Base-by-base conservation (phyloP, 2,113 vertebrate genomes). In the Catagonus wagneri region DNA sequence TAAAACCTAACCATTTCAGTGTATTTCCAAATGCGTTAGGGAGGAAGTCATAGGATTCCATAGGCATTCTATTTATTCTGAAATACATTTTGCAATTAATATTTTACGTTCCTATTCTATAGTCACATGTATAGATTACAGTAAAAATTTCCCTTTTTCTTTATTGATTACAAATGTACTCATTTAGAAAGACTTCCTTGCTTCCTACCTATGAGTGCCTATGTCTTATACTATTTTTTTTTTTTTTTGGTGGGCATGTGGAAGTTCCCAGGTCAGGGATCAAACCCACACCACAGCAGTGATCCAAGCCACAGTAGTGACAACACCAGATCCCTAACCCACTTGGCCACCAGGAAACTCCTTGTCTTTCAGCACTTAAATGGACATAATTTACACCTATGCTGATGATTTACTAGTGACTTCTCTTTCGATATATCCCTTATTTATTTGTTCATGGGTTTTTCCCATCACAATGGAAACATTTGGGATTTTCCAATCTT, bases 401-500 rank as follows among this genome's bases (percentile, higher is more conserved):
- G n/a, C 32, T 79, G 25, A 80, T 83, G 81, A 89, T 50, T 83
- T 96, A 69, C 83, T 95, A 96, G 63, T 96, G 83, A 90, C 44
- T 89, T 86, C 34, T 95, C 3, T 92, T 94, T 91, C 19, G 17
- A 61, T 75, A 80, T 72, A 87, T 60, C n/a, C 29, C 95, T 92
- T 95, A 93, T 96, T 96, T 97, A 76, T 94, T 96, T 96, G 44
- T 84, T 90, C 50, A 29, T 88, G 94, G 91, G 50, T 80, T 92
- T 96, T 97, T 97, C 94, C 85, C 65, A 83, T 50, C 34, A 83
- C 68, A 91, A 68, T 81, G 32, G 78, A 94, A 84, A 52, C 56
- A 79, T 27, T 94, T 52, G 96, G 95, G 97, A 97, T 97, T 98
- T 97, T 96, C 97, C 95, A 52, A 83, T 76, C 86, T 95, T 91